Conservation (phyloP, 2,113 vertebrate species). For the Corvus cornix region DNA sequence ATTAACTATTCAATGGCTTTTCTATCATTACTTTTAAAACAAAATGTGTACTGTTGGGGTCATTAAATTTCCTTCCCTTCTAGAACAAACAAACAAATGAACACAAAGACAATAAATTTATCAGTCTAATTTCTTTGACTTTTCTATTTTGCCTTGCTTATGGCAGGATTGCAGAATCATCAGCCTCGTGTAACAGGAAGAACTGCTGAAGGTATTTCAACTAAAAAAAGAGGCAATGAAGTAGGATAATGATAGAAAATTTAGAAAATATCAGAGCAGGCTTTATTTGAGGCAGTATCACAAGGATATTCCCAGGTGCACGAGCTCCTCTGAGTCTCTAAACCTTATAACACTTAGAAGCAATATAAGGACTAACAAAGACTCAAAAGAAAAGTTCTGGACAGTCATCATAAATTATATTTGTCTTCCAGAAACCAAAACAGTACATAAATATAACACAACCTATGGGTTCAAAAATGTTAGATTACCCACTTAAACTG, state of each 20-base stretch:
- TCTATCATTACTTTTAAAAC: neutral
- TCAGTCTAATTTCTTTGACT: neutral
- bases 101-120: neutral
- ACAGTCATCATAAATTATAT: neutral
- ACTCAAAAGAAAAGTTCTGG: neutral
- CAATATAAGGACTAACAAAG: neutral
- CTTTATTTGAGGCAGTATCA: neutral
- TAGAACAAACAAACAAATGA: neutral
- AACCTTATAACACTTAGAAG: neutral
- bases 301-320: neutral
- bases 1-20: neutral
- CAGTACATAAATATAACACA: neutral
- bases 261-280: neutral
- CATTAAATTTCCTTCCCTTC: neutral
- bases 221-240: neutral
- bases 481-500: neutral
- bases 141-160: neutral
- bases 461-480: neutral
- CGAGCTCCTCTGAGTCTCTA: neutral
- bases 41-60: neutral
- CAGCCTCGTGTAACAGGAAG: neutral
- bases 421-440: neutral
- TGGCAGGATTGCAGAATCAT: neutral
- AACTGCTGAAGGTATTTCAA: neutral
- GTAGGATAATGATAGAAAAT: neutral